Evolutionary conservation across 2,888 invertebrate species (phyloP).

Genomic region (Papilio elwesi): DNA sequence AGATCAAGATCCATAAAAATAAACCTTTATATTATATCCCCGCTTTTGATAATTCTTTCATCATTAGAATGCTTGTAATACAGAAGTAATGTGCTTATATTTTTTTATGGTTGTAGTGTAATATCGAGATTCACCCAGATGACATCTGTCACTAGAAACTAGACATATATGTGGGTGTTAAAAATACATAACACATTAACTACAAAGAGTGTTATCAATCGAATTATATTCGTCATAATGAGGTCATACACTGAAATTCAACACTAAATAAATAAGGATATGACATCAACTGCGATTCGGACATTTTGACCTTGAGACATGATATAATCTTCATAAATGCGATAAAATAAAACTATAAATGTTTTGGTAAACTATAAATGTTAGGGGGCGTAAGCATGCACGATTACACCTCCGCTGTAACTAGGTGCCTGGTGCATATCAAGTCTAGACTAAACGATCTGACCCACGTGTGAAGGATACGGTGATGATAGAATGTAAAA

Average conservation of each 20-base stretch:
- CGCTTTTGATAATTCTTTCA: too few species aligned
- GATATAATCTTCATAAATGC: conserved; percentile 50
- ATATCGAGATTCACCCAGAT: too few species aligned
- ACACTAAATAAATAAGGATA: conserved; percentile 53
- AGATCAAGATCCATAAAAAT: too few species aligned
- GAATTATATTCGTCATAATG: conserved; percentile 7
- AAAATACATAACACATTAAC: too few species aligned
- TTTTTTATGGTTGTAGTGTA: too few species aligned
- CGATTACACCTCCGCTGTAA: conserved; percentile 68
- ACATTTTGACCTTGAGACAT: conserved; percentile 52
- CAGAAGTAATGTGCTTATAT: too few species aligned
- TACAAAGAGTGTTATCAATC: not conserved
- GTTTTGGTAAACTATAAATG: conserved; percentile 52
- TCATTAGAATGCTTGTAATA: not conserved
- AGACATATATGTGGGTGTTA: too few species aligned
- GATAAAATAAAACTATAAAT: conserved; percentile 47
- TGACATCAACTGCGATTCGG: conserved; percentile 56
- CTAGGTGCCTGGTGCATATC: conserved; percentile 57
- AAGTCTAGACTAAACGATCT: conserved; percentile 65
- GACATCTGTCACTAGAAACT: too few species aligned
- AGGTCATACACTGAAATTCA: conserved; percentile 12
- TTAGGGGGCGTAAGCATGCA: conserved; percentile 61
- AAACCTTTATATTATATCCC: not conserved
- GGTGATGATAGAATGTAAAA: conserved; percentile 35
- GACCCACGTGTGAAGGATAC: conserved; percentile 65